These are phyloP conservation scores for Bubo scandiacus DNA, from an alignment of 2,113 vertebrate genomes.

Conservation along the genomic window DNA sequence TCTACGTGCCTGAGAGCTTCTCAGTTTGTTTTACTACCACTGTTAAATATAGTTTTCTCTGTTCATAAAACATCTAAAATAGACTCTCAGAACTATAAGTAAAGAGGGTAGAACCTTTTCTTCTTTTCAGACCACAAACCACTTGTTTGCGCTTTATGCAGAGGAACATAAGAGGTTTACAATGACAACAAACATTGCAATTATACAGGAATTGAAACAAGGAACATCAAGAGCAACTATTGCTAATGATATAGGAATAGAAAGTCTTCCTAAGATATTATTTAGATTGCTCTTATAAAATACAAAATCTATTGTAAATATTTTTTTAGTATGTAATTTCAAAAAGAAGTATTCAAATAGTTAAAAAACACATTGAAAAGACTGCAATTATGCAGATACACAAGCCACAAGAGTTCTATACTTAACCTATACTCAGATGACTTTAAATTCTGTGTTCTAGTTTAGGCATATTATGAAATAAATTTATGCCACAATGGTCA, in stretches of 20 bases:
- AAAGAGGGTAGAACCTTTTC: background rate
- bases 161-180: background rate
- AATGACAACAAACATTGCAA: background rate
- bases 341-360: background rate
- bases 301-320: background rate
- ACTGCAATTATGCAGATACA: background rate
- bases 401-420: background rate
- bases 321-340: background rate
- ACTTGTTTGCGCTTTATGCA: background rate
- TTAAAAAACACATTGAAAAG: background rate
- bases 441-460: background rate
- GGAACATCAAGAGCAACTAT: background rate
- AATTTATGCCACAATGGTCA: background rate
- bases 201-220: background rate
- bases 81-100: background rate
- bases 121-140: background rate
- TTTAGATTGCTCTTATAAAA: background rate
- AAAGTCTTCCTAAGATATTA: background rate
- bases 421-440: background rate
- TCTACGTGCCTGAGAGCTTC: background rate
- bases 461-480: background rate
- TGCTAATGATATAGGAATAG: background rate
- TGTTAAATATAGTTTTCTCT: constrained; percentile 11
- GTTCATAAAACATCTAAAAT: background rate
- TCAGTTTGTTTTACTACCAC: constrained; percentile 6